Base-by-base conservation (phyloP, 37 sponge, comb jelly and placozoan genomes). In the Tethya wilhelma region DNA sequence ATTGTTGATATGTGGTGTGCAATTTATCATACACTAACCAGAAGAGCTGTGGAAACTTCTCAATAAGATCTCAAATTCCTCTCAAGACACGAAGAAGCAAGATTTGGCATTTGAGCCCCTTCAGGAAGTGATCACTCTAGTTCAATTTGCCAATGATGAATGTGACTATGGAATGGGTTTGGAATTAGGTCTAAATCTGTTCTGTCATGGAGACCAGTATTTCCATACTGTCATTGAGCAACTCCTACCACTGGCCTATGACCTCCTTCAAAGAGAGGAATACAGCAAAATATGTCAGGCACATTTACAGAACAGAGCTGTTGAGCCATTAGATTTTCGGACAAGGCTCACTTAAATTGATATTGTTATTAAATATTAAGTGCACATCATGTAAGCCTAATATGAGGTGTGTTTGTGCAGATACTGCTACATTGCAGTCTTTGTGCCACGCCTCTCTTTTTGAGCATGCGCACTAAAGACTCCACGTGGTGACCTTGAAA, bases 91-190 rank as follows among this genome's bases (percentile, higher is more conserved):
- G 17, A 38, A 68, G 36, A 82, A 72, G 40, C 72, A 79, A 41
- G 85, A 81, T 20, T 22, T 64, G 17, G 66, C 56, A 2, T 77
- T 64, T 45, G 96, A 93, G 28, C 83, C 89, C 28, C 83, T 96
- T 12, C 89, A 96, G 26, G 93, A 96, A 58, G 57, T 87, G 31
- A 42, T 96, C 40, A 92, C 90, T 28, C 92, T 45, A 73, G 86
- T 95, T 19, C 96, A 96, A 84, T 96, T 96, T 79, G 96, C 96
- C 26, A 96, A 96, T 57, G 96, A 96, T 78, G 96, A 96, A 73
- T 90, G 93, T 67, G 96, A 96, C 76, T 93, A 90, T 86, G 96
- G 96, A n/a, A 96, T 96, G 96, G 96, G 96, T 5, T 46, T 96
- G n/a, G 96, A 96, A 72, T 77, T 96, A 23, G 96, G 96, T 5